Base-by-base conservation (phyloP, 2,888 invertebrate species). In the Pteria penguin region DNA sequence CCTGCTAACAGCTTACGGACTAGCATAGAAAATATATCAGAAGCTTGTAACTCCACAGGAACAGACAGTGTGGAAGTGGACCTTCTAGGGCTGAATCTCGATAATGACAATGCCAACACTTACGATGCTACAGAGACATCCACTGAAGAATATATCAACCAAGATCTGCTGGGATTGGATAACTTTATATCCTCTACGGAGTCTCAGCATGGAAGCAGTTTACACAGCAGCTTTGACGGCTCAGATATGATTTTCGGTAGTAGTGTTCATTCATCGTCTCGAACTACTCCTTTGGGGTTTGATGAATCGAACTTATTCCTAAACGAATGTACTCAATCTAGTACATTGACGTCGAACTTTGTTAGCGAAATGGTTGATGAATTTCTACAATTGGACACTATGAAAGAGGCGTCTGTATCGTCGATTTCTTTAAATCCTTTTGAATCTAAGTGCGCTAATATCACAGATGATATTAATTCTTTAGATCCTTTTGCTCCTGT, bases 81-180 rank as follows among this genome's bases (percentile, higher is more conserved):
- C 67, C 79, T 87, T 3, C 75, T 87, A 8, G 87, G 87, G 14
- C 74, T 87, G 4, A 65, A 72, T 36, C 26, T 63, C 36, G 75
- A 69, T 52, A 62, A 32, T 58, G 71, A 71, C 27, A 69, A 73
- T 45, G 68, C 67, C 2, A 61, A 75, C 24, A 36, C 73, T 61
- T 29, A n/a, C 2, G 8, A 18, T 1, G 8, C 45, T 18, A 14
- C 45, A 14, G 63, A 60, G 31, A 60, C 58, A 2, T 18, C 27
- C 22, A 60, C 65, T 26, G 57, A 32, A 27, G 65, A 29, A 45
- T 67, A 61, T 36, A 69, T 87, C n/a, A 84, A 84, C 67, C 83
- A 88, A 67, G 88, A 89, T 80, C 77, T 89, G 0, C 76, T 88
- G 27, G 88, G 86, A 18, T 77, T 89, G 52, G 88, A 85, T 63